Evolutionary conservation across 2,113 vertebrate species (phyloP).

Genomic region (Callochromis pleurospilus): DNA sequence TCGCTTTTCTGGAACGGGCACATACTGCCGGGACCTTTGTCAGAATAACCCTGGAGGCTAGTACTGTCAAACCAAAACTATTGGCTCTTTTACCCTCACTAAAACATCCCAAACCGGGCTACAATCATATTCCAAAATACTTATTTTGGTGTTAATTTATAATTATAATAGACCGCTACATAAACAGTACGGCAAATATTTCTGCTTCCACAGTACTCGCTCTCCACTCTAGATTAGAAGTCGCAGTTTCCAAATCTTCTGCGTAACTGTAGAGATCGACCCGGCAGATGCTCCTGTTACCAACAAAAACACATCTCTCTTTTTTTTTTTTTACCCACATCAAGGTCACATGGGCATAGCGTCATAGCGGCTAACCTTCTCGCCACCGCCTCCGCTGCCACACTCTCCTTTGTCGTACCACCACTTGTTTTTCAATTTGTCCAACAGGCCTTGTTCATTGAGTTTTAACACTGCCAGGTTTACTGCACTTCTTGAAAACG

Average conservation of each 20-base stretch:
- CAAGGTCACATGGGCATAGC: constrained; percentile 73
- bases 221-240: not conserved
- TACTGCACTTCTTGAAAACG: constrained; percentile 99
- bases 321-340: constrained; percentile 79
- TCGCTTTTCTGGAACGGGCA: constrained; percentile 93
- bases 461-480: constrained; percentile 99
- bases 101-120: not conserved
- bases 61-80: constrained; percentile 91
- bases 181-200: constrained; percentile 69
- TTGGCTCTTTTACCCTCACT: constrained; percentile 54
- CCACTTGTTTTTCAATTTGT: constrained; percentile 99
- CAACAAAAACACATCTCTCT: constrained; percentile 69
- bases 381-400: constrained; percentile 99
- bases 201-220: constrained; percentile 88
- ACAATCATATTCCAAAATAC: not conserved
- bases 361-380: constrained; percentile 99
- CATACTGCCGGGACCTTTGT: constrained; percentile 88
- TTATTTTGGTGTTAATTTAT: not conserved
- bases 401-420: constrained; percentile 99
- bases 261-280: constrained; percentile 18
- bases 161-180: not conserved
- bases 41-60: constrained; percentile 71
- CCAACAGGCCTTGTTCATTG: constrained; percentile 99
- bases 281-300: constrained; percentile 96
- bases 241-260: not conserved